These are phyloP conservation scores for Strix uralensis DNA, from an alignment of 2,113 vertebrate species.

Conservation along the genomic window DNA sequence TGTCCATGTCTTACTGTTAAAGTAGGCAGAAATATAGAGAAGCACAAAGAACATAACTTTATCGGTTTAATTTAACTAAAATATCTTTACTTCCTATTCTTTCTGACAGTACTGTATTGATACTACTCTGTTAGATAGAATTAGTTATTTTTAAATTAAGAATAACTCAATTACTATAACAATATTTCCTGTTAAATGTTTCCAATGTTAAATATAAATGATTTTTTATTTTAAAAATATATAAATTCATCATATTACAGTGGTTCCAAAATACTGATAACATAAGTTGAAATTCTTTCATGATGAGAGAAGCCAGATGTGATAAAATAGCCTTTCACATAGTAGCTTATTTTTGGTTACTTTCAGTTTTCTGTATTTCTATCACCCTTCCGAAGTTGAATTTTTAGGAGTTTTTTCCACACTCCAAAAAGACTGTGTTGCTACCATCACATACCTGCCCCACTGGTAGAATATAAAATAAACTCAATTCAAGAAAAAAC, in stretches of 20 bases:
- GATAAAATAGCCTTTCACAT: neutral
- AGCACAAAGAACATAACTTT: neutral
- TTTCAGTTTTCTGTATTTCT: neutral
- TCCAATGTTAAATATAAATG: neutral
- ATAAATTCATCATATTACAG: neutral
- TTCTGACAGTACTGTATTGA: neutral
- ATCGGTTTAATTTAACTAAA: neutral
- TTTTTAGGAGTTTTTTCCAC: neutral
- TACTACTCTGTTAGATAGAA: neutral
- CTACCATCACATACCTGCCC: neutral
- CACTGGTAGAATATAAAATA: neutral
- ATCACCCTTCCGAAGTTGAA: neutral
- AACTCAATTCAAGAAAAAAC: neutral
- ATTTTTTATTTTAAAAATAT: neutral
- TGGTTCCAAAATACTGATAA: neutral
- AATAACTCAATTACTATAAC: neutral
- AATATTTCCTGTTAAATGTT: neutral
- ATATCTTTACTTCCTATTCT: neutral
- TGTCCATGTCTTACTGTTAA: neutral
- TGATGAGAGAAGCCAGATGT: neutral
- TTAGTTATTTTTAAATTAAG: neutral
- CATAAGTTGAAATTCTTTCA: neutral
- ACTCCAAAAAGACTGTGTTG: neutral
- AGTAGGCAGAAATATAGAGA: neutral
- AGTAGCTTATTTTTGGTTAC: neutral